Conservation (phyloP, 1,140 invertebrate genomes). For the Brachionus plicatilis region DNA sequence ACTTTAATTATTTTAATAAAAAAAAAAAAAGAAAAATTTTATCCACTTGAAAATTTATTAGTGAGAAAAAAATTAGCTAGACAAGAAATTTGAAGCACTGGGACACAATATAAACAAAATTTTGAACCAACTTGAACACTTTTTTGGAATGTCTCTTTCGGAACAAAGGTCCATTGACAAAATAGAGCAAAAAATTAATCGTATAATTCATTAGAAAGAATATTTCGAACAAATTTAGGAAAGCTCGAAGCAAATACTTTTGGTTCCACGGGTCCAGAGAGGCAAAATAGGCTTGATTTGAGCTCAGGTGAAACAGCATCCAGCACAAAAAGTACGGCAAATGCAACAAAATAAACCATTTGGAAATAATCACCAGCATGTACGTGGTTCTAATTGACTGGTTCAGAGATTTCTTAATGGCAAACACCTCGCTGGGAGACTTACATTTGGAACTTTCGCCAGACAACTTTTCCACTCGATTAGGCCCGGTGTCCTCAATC, state of each 20-base stretch:
- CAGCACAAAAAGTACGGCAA: conserved; percentile 3
- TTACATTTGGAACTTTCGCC: not conserved
- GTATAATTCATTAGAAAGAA: conserved; percentile 23
- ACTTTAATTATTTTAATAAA: no score
- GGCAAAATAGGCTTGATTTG: not conserved
- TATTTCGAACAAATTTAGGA: conserved; percentile 19
- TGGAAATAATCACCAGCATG: not conserved
- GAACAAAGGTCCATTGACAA: not conserved
- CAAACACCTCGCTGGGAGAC: not conserved
- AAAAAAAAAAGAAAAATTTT: no score
- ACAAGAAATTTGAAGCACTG: conserved; percentile 14
- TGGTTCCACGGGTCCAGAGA: not conserved
- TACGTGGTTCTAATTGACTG: conserved; percentile 11
- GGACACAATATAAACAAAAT: conserved; percentile 22
- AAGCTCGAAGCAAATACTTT: not conserved
- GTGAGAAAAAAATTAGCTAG: not conserved
- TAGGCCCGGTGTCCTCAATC: not conserved
- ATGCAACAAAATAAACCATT: conserved; percentile 34
- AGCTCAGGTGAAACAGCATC: not conserved
- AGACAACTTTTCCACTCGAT: not conserved
- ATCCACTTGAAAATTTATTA: not conserved
- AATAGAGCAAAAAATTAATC: conserved; percentile 26
- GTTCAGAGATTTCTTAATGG: not conserved
- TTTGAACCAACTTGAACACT: conserved; percentile 8
- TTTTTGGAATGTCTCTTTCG: conserved; percentile 17